A percentile compares a stretch with the other conserved stretches of the same genome.
phyloP scores from a whole-genome alignment of 2,797 vertebrate species.

The Agapornis canus region DNA sequence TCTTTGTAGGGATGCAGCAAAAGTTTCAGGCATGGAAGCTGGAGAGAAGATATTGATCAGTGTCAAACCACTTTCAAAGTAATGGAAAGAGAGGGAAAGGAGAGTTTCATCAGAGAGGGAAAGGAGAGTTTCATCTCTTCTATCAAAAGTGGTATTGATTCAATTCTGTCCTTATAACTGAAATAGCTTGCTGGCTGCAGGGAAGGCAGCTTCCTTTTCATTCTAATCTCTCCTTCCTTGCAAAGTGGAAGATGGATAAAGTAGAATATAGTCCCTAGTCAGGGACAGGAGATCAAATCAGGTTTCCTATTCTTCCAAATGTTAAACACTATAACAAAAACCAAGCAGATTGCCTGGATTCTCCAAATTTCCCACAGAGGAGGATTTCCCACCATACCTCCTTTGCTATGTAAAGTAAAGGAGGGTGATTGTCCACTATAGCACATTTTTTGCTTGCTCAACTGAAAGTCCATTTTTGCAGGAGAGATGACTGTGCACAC shows the following conservation, averaged over 20 bases:
- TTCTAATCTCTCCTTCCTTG: neutral
- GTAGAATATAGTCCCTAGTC: neutral
- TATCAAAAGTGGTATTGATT: constrained; percentile 20
- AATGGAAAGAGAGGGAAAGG: neutral
- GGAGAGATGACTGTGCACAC: neutral
- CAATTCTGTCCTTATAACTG: neutral
- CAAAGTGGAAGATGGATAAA: neutral
- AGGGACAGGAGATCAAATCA: neutral
- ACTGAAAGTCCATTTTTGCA: neutral
- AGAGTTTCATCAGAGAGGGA: neutral
- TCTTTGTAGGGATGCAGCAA: neutral
- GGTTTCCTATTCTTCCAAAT: neutral
- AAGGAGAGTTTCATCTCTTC: neutral
- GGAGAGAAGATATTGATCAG: neutral
- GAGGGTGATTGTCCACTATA: neutral
- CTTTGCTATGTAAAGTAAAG: neutral
- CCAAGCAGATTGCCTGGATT: neutral
- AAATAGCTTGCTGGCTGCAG: neutral
- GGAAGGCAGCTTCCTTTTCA: neutral
- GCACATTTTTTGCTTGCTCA: neutral
- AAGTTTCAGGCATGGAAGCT: neutral
- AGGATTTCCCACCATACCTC: neutral
- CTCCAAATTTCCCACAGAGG: neutral
- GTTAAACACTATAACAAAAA: neutral
- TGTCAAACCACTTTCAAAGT: neutral